Evolutionary conservation across 2,888 invertebrate species (phyloP), one percentile per base, ranked within the genome.

Genomic region (Eilema sororculum): DNA sequence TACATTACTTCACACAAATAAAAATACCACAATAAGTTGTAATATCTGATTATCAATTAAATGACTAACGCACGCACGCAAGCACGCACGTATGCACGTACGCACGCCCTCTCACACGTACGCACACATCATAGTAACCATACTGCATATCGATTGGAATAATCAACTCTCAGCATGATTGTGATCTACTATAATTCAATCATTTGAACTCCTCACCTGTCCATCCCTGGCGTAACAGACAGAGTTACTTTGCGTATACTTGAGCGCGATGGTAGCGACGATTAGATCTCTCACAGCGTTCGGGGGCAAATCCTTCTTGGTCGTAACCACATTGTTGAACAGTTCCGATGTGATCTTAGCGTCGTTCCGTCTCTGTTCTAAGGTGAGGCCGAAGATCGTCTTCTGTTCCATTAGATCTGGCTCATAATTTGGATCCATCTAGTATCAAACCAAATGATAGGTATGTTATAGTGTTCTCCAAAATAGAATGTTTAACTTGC

Each of bases 201-300:
- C 20, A n/a, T 52, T 52, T 52, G 0, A 46, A 6, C 5, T 28
- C 25, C 58, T 70, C n/a, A 97, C 97, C 96, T 98, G 97, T 5
- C 99, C 99, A 91, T 99, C 98, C 83, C 97, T 97, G 0, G 99
- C 99, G 86, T 98, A 99, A 89, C 99, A 99, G 0, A 99, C 99
- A 0, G 99, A 99, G 93, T 99, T 99, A 84, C 99, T 99, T 92
- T 99, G 99, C 0, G 99, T 99, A 89, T 99, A 99, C 90, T 99
- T 99, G 25, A 99, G 95, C 0, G 99, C 98, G 73, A 99, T 98
- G 0, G 99, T 99, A 0, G 99, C 99, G 1, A 99, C 98, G 61
- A 98, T 98, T 30, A 99, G 95, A 91, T 99, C 99, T 68, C 99
- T 96, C 5, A 98, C 87, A 0, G 98, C 99, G 16, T 93, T 95